A percentile compares a stretch with the other conserved stretches of the same genome.
Evolutionary conservation across 2,797 vertebrate species (phyloP).

Genomic region (Argyrosomus regius): DNA sequence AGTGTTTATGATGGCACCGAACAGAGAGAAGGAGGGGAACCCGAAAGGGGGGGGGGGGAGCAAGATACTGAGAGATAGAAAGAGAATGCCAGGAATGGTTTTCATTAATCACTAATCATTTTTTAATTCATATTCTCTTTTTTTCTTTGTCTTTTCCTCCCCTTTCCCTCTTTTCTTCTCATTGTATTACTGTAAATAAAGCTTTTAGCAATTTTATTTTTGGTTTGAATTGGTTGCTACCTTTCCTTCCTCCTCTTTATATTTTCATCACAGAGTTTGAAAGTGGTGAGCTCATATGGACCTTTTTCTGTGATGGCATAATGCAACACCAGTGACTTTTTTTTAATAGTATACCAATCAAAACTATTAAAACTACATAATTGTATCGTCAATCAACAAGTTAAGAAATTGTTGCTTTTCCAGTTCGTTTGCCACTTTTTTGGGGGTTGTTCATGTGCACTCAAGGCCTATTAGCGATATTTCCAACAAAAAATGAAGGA

Average conservation of each 20-base stretch:
- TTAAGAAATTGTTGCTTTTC: not conserved
- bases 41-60: not conserved
- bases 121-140: not conserved
- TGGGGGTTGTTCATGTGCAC: not conserved
- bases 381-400: slow-evolving; percentile 31
- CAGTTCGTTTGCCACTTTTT: slow-evolving; percentile 10
- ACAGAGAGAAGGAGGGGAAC: slow-evolving; percentile 42
- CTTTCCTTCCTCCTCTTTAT: not conserved
- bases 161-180: not conserved
- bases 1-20: slow-evolving; percentile 72
- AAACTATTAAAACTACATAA: slow-evolving; percentile 21
- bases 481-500: slow-evolving; percentile 51
- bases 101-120: slow-evolving; percentile 41
- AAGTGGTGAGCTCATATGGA: not conserved
- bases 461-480: slow-evolving; percentile 33
- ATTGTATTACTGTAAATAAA: not conserved
- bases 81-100: slow-evolving; percentile 32
- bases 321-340: slow-evolving; percentile 3
- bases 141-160: not conserved
- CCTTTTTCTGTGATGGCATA: not conserved
- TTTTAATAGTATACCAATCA: slow-evolving; percentile 3
- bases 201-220: not conserved
- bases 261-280: not conserved
- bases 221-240: not conserved
- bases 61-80: slow-evolving; percentile 51